Conservation (phyloP, 2,888 invertebrate species). For the Protophormia terraenovae region DNA sequence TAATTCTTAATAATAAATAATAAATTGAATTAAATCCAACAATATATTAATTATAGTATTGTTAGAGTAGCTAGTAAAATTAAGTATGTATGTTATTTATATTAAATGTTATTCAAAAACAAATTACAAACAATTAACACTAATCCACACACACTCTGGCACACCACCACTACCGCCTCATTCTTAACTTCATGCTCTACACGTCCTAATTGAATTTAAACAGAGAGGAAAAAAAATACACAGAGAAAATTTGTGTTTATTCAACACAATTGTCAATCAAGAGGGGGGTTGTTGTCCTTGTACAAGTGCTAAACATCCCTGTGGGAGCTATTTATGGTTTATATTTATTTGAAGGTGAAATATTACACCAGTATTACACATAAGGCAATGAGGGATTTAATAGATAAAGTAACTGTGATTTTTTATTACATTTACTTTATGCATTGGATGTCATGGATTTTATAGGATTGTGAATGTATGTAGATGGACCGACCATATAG, state of each 20-base stretch:
- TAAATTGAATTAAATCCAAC: conserved; percentile 46
- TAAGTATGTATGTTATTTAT: conserved; percentile 36
- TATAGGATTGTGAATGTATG: no score
- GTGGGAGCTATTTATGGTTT: conserved; percentile 80
- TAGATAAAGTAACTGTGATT: conserved; percentile 42
- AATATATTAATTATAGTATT: conserved; percentile 55
- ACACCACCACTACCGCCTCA: neutral
- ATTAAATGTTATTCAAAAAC: conserved; percentile 76
- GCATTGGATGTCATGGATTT: neutral
- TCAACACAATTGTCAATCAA: conserved; percentile 47
- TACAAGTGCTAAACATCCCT: conserved; percentile 78
- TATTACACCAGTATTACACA: conserved; percentile 18
- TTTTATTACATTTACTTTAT: neutral
- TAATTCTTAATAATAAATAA: conserved; percentile 49
- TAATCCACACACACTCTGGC: conserved; percentile 70
- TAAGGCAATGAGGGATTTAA: conserved; percentile 39
- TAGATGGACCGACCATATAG: no score
- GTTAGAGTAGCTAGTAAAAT: neutral
- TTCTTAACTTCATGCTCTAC: neutral
- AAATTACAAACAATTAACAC: conserved; percentile 80
- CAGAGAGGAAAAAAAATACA: no score
- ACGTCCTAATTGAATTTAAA: conserved; percentile 78
- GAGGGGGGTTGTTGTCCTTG: conserved; percentile 43
- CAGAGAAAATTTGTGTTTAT: conserved; percentile 3
- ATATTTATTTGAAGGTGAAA: conserved; percentile 55